Percentiles rank a stretch among this genome's conserved stretches.
These are phyloP conservation scores for Callyntrura sp. DNA, from an alignment of 2,888 invertebrate species.

Conservation along the genomic window DNA sequence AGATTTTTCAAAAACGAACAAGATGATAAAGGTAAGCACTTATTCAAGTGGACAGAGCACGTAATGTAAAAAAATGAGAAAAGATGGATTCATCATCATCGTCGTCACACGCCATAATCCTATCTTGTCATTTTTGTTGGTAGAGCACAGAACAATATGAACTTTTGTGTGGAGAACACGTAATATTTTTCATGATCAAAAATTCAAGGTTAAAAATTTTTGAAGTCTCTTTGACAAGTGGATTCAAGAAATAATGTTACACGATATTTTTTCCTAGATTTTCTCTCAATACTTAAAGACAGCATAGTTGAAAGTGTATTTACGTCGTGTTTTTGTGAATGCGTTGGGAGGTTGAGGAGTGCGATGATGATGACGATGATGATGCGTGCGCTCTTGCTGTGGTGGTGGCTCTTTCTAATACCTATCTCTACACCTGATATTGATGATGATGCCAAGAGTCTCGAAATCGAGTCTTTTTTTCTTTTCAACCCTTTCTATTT, in stretches of 20 bases:
- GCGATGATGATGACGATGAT: neutral
- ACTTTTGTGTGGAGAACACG: constrained; percentile 52
- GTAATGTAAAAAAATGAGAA: constrained; percentile 59
- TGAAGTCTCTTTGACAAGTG: constrained; percentile 75
- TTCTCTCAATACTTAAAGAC: constrained; percentile 4
- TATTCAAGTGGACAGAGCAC: constrained; percentile 77
- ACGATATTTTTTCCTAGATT: constrained; percentile 29
- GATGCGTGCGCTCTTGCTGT: constrained; percentile 43
- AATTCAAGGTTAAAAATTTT: constrained; percentile 76
- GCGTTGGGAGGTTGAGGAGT: neutral
- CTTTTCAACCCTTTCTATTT: constrained; percentile 71
- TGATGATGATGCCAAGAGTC: constrained; percentile 31
- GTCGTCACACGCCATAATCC: constrained; percentile 8
- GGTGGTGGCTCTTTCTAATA: constrained; percentile 4
- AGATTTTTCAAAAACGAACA: constrained; percentile 83
- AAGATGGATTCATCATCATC: constrained; percentile 72
- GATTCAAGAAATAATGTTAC: constrained; percentile 49
- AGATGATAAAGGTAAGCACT: constrained; percentile 81
- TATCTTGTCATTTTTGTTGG: constrained; percentile 29
- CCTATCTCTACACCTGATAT: constrained; percentile 43
- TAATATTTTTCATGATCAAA: constrained; percentile 77
- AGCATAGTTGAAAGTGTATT: neutral
- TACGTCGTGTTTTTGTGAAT: neutral
- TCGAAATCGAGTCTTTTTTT: constrained; percentile 19
- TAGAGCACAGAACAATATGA: constrained; percentile 50